These are phyloP conservation scores for Actinemys pallida DNA, from an alignment of 2,113 vertebrate species.

Conservation along the genomic window DNA sequence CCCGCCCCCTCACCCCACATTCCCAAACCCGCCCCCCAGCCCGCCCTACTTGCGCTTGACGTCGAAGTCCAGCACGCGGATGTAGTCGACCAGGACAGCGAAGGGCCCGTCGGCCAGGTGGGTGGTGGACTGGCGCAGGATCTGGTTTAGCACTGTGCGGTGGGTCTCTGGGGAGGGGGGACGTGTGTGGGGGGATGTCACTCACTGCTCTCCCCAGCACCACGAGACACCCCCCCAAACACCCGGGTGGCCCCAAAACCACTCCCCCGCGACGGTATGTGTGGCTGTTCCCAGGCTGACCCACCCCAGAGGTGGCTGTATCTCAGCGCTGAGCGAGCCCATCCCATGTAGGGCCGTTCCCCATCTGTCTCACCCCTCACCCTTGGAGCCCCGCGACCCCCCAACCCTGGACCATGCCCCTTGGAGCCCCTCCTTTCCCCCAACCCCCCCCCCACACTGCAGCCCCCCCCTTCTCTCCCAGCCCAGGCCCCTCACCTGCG, in stretches of 20 bases:
- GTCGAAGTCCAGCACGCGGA: conserved; percentile 94
- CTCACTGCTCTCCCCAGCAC: too few species aligned
- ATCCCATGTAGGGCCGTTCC: too few species aligned
- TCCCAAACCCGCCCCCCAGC: background rate
- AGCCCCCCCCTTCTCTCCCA: background rate
- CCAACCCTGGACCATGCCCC: background rate
- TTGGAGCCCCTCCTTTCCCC: background rate
- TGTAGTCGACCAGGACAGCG: conserved; percentile 96
- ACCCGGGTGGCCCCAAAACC: too few species aligned
- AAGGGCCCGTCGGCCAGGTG: conserved; percentile 95
- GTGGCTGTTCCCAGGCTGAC: too few species aligned
- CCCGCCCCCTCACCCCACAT: background rate
- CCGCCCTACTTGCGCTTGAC: conserved; percentile 92
- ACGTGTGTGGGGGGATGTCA: background rate
- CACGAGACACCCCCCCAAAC: background rate
- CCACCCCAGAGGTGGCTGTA: too few species aligned
- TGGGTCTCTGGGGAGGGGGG: conserved; percentile 86
- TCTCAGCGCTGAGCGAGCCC: too few species aligned
- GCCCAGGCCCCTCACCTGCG: conserved; percentile 80
- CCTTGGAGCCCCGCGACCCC: background rate
- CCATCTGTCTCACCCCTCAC: too few species aligned
- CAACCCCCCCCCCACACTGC: fast-evolving
- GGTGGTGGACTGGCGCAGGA: conserved; percentile 93
- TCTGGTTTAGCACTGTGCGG: conserved; percentile 95
- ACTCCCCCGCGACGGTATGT: too few species aligned